Percentiles rank a stretch among this genome's conserved stretches.
Conservation (phyloP, 2,113 vertebrate genomes). For the Bombycilla garrulus region DNA sequence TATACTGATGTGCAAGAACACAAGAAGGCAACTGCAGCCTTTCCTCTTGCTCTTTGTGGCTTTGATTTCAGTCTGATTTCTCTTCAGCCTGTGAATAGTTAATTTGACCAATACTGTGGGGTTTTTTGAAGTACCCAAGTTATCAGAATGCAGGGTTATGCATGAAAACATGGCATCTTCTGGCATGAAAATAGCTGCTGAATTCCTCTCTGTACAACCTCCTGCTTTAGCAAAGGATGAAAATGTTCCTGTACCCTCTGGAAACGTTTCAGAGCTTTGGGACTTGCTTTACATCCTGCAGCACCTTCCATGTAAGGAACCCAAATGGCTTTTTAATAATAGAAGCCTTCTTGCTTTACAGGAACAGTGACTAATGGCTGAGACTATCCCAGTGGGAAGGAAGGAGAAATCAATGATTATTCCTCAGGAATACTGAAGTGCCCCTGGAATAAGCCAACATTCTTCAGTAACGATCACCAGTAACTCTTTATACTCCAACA, state of each 20-base stretch:
- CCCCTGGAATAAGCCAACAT: slow-evolving; percentile 63
- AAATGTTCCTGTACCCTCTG: neutral
- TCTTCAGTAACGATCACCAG: slow-evolving; percentile 57
- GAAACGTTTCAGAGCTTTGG: neutral
- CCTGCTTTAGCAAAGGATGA: neutral
- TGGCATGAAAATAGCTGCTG: neutral
- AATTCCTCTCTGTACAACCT: neutral
- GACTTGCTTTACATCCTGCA: slow-evolving; percentile 20
- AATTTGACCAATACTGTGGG: neutral
- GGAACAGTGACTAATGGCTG: slow-evolving; percentile 72
- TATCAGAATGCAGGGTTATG: neutral
- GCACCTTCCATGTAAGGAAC: slow-evolving; percentile 37
- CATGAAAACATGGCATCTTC: neutral
- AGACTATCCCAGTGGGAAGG: slow-evolving; percentile 65
- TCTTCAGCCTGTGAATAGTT: neutral
- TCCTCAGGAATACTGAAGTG: slow-evolving; percentile 73
- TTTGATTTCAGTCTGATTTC: neutral
- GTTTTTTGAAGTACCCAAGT: neutral
- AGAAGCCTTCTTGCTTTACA: slow-evolving; percentile 58
- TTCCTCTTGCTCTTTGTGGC: neutral
- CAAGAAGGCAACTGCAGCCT: neutral
- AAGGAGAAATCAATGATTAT: slow-evolving; percentile 54
- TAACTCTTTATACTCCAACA: slow-evolving; percentile 68
- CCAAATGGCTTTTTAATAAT: slow-evolving; percentile 62
- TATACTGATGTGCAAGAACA: neutral